Percentiles rank a stretch among this genome's conserved stretches.
Evolutionary conservation across 2,113 vertebrate genomes (phyloP).

Genomic region (Bucco capensis): DNA sequence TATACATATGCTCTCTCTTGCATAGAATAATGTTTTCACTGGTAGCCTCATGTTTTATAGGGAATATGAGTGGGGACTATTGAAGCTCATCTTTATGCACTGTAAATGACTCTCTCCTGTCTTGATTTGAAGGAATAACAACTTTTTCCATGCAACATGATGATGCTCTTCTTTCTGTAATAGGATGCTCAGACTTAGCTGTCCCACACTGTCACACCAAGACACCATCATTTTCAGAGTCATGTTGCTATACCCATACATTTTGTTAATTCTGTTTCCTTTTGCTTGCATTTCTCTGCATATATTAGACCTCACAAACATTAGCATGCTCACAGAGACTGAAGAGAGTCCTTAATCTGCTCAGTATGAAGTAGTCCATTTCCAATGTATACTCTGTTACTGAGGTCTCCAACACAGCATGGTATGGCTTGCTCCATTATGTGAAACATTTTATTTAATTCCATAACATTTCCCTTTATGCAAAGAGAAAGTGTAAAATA

Average conservation of each 20-base stretch:
- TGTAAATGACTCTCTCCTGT: background rate
- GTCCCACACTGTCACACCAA: background rate
- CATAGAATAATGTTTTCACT: background rate
- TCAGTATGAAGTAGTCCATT: background rate
- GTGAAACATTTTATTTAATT: background rate
- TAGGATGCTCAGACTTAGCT: background rate
- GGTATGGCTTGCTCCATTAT: background rate
- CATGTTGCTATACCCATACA: rapidly evolving
- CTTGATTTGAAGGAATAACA: background rate
- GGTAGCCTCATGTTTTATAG: background rate
- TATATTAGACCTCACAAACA: background rate
- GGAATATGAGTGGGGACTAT: background rate
- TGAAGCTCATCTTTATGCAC: background rate
- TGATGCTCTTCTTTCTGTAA: background rate
- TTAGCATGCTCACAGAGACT: background rate
- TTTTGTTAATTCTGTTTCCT: background rate
- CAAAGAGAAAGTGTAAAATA: background rate
- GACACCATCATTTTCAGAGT: background rate
- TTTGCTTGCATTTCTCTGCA: background rate
- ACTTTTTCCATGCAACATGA: background rate
- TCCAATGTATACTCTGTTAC: background rate
- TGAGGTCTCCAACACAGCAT: background rate
- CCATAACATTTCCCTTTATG: background rate
- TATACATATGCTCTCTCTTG: rapidly evolving
- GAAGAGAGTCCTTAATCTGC: background rate